Evolutionary conservation across 1,140 invertebrate genomes (phyloP).

Genomic region (Caenorhabditis remanei): DNA sequence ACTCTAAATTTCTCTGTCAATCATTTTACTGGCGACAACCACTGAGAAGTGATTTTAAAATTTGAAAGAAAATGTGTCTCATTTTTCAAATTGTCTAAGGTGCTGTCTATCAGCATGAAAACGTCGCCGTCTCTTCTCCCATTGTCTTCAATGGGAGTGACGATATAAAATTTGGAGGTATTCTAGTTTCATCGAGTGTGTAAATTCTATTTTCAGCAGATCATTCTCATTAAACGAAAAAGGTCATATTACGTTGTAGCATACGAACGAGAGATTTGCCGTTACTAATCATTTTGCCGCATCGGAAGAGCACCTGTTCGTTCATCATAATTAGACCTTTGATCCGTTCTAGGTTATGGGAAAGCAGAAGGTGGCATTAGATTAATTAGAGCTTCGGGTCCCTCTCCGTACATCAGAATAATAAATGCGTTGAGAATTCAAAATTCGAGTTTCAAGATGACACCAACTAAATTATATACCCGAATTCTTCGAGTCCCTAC

Average conservation of each 20-base stretch:
- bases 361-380: neutral
- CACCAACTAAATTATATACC: too few relatives aligned
- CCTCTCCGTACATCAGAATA: too few relatives aligned
- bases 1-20: neutral
- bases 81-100: conserved; percentile 24
- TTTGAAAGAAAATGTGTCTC: neutral
- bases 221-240: neutral
- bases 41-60: neutral
- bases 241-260: neutral
- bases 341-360: neutral
- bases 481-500: too few relatives aligned
- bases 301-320: neutral
- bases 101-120: neutral
- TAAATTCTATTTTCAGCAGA: neutral
- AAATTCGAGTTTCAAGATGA: too few relatives aligned
- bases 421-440: too few relatives aligned
- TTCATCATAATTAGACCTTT: neutral
- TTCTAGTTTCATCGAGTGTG: neutral
- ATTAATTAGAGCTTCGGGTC: neutral
- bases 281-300: neutral
- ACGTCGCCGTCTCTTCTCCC: neutral
- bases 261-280: neutral
- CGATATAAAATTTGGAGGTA: neutral
- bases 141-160: neutral
- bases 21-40: conserved; percentile 11